Percentiles rank a stretch among this genome's conserved stretches.
phyloP scores from a whole-genome alignment of 2,113 vertebrate genomes.

The Limanda limanda region DNA sequence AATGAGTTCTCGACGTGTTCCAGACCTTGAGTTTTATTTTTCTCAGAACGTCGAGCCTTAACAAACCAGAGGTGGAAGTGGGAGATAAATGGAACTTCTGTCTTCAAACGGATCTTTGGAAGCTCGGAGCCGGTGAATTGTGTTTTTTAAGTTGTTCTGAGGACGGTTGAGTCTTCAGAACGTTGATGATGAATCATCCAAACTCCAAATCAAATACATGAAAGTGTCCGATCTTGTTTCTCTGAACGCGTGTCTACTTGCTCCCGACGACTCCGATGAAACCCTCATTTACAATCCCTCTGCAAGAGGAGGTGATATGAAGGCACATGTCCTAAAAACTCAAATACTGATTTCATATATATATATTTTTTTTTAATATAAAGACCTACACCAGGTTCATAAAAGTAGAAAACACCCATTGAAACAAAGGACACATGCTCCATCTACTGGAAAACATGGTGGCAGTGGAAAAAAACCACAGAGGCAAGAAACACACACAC shows the following conservation, averaged over 20 bases:
- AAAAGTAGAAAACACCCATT: constrained; percentile 63
- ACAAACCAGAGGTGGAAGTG: constrained; percentile 6
- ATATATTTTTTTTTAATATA: constrained; percentile 40
- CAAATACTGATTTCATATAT: constrained; percentile 39
- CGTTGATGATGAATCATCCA: not conserved
- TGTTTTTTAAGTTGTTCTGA: not conserved
- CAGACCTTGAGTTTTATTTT: not conserved
- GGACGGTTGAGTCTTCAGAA: not conserved
- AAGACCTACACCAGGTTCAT: constrained; percentile 42
- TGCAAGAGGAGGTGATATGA: constrained; percentile 66
- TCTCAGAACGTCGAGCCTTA: not conserved
- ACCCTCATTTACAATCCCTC: constrained; percentile 67
- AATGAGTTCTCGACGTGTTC: not conserved
- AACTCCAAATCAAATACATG: constrained; percentile 6
- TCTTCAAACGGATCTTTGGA: constrained; percentile 27
- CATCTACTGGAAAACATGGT: constrained; percentile 53
- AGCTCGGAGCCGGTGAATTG: not conserved
- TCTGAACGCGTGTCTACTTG: not conserved
- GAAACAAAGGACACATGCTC: constrained; percentile 45
- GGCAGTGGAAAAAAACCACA: constrained; percentile 42
- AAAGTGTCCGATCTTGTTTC: constrained; percentile 12
- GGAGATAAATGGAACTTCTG: constrained; percentile 3
- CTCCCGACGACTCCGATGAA: constrained; percentile 47
- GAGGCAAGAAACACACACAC: constrained; percentile 8
- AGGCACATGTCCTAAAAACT: constrained; percentile 73